These are phyloP conservation scores for Apteryx mantelli DNA, from an alignment of 2,113 vertebrate genomes.

Conservation along the genomic window DNA sequence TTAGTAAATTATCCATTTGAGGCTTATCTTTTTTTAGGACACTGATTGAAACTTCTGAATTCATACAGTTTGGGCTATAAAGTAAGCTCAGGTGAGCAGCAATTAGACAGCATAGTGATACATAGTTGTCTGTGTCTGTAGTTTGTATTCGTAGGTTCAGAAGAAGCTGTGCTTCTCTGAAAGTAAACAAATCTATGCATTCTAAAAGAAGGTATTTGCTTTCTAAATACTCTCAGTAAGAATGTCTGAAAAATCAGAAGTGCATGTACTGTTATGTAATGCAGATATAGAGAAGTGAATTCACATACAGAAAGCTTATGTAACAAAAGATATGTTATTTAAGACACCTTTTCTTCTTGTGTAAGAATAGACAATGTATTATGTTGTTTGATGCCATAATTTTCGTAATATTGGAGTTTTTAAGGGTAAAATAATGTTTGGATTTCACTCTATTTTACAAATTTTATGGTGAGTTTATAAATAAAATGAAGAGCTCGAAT, in stretches of 20 bases:
- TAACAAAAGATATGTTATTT: neutral
- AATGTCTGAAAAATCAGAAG: neutral
- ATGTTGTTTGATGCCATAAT: no score
- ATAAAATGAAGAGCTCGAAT: neutral
- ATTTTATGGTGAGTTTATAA: neutral
- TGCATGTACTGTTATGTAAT: neutral
- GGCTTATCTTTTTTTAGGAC: neutral
- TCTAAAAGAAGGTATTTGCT: neutral
- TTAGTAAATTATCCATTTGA: neutral
- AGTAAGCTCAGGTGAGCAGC: neutral
- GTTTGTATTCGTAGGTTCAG: neutral
- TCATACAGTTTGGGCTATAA: neutral
- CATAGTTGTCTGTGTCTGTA: neutral
- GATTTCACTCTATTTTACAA: neutral
- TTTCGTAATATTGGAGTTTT: no score
- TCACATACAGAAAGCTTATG: neutral
- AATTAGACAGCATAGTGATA: neutral
- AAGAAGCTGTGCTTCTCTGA: neutral
- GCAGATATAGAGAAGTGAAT: neutral
- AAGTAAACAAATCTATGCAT: neutral
- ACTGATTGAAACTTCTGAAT: neutral
- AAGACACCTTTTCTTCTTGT: no score
- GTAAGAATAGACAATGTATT: no score
- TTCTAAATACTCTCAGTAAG: neutral
- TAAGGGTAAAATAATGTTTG: no score